Evolutionary conservation across 1,140 invertebrate genomes (phyloP).

Genomic region (Drosophila dunni): DNA sequence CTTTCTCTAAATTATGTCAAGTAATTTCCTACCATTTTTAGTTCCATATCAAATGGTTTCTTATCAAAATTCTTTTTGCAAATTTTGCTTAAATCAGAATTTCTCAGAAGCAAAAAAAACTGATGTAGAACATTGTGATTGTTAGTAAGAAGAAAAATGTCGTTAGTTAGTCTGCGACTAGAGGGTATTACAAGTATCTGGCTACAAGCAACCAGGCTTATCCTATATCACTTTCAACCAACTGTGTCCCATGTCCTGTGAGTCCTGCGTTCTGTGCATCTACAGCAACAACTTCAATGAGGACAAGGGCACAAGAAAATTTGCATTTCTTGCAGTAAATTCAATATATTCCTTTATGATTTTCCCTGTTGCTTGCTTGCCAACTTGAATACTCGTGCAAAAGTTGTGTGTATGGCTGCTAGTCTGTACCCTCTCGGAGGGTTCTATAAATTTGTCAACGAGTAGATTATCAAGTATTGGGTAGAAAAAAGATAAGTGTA

Average conservation of each 20-base stretch:
- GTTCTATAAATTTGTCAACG: no score
- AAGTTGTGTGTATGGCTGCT: background rate
- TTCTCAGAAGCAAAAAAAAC: no score
- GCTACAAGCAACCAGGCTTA: background rate
- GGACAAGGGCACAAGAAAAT: conserved; percentile 46
- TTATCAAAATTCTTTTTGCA: no score
- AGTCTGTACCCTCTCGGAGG: no score
- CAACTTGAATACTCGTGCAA: conserved; percentile 26
- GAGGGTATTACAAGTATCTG: conserved; percentile 26
- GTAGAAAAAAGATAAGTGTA: no score
- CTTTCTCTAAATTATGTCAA: no score
- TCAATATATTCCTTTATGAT: conserved; percentile 81
- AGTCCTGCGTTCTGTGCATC: background rate
- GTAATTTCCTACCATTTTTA: no score
- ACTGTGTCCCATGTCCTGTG: background rate
- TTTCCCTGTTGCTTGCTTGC: conserved; percentile 48
- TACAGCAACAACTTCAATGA: background rate
- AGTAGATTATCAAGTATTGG: no score
- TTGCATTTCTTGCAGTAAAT: conserved; percentile 80
- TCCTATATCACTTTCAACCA: conserved; percentile 3
- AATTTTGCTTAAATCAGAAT: no score
- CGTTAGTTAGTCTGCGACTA: conserved; percentile 2
- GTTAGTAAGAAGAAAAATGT: background rate
- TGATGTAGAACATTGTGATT: background rate
- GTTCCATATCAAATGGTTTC: no score